Evolutionary conservation across 2,797 vertebrate species (phyloP).

Genomic region (Triplophysa yarkandensis): DNA sequence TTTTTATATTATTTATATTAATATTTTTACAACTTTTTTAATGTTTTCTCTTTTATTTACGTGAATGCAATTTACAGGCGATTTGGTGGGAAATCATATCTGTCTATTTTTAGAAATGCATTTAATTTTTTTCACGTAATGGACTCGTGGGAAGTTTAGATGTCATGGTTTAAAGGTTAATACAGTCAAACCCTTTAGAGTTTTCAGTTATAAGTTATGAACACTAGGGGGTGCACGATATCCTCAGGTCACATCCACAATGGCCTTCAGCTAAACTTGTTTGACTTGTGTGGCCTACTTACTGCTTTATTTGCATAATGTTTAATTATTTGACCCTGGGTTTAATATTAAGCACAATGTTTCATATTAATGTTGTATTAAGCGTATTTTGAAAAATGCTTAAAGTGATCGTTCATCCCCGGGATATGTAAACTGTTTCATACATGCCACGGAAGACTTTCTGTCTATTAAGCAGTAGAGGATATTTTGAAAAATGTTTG

Average conservation of each 20-base stretch:
- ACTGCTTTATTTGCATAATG: conserved; percentile 20
- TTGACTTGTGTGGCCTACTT: conserved; percentile 33
- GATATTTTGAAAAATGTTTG: no score
- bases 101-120: no score
- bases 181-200: background rate
- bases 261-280: conserved; percentile 1
- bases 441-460: no score
- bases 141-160: background rate
- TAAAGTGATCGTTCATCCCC: no score
- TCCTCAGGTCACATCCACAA: background rate
- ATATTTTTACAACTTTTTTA: no score
- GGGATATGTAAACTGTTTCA: no score
- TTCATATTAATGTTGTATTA: background rate
- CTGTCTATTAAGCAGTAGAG: no score
- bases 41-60: no score
- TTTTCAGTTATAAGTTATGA: background rate
- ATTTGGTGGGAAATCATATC: no score
- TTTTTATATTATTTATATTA: background rate
- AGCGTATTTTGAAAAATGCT: no score
- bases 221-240: conserved; percentile 25
- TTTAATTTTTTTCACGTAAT: background rate
- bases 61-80: no score
- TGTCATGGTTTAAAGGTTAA: background rate
- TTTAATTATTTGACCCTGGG: background rate
- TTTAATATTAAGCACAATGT: background rate